A percentile compares a stretch with the other conserved stretches of the same genome.
Conservation (phyloP, 2,797 vertebrate species). For the Limosa lapponica region DNA sequence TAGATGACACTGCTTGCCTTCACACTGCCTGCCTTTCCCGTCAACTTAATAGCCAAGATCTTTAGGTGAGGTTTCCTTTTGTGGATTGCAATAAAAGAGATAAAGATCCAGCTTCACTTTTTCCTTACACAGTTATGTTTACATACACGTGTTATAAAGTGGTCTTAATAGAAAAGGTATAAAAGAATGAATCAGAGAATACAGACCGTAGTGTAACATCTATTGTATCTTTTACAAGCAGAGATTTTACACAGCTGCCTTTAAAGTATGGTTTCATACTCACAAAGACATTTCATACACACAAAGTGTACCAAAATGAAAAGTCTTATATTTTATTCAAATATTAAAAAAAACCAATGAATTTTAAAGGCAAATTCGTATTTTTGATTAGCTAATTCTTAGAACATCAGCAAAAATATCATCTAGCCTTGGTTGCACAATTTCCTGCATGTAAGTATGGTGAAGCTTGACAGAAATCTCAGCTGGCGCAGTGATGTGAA, state of each 20-base stretch:
- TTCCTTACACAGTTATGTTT: conserved; percentile 14
- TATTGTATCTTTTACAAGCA: neutral
- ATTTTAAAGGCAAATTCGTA: neutral
- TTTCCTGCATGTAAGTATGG: neutral
- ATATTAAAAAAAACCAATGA: neutral
- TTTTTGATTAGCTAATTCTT: conserved; percentile 8
- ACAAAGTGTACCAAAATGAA: neutral
- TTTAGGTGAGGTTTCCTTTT: neutral
- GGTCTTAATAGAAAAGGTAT: neutral
- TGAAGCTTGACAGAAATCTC: conserved; percentile 42
- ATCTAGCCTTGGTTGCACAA: neutral
- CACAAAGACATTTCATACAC: neutral
- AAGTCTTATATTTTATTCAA: neutral
- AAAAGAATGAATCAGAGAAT: neutral
- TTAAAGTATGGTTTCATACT: neutral
- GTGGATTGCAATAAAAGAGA: neutral
- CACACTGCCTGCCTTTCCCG: neutral
- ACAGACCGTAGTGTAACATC: neutral
- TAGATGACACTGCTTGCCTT: neutral
- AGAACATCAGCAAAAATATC: neutral
- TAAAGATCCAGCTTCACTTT: neutral
- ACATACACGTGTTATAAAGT: conserved; percentile 12
- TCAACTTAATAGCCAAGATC: neutral
- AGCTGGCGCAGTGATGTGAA: conserved; percentile 27
- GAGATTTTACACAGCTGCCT: neutral